Evolutionary conservation across 2,888 invertebrate species (phyloP).

Genomic region (Notocelia uddmanniana): DNA sequence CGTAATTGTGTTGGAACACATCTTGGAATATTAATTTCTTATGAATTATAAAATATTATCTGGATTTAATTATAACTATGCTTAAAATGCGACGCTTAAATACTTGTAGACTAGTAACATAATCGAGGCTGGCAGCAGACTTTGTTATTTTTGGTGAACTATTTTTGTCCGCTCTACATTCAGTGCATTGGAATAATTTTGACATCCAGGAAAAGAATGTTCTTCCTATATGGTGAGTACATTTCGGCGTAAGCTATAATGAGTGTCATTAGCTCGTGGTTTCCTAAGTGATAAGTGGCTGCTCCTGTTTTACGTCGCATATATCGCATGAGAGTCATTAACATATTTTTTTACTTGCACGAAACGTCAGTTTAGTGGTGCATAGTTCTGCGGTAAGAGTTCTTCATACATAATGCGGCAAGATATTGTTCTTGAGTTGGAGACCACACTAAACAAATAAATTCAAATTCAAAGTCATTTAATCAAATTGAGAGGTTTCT

Average conservation of each 20-base stretch:
- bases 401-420: constrained; percentile 37
- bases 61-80: constrained; percentile 41
- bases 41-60: constrained; percentile 48
- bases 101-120: constrained; percentile 28
- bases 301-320: constrained; percentile 33
- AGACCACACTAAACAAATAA: not conserved
- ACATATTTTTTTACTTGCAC: constrained; percentile 63
- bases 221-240: constrained; percentile 77
- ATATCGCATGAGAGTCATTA: constrained; percentile 65
- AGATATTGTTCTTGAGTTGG: constrained; percentile 6
- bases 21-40: constrained; percentile 55
- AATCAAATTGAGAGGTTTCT: not conserved
- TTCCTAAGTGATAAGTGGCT: constrained; percentile 46
- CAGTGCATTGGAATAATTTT: constrained; percentile 80
- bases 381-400: constrained; percentile 41
- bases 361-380: constrained; percentile 51
- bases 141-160: constrained; percentile 82
- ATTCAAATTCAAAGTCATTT: not conserved
- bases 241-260: constrained; percentile 50
- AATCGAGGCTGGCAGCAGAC: constrained; percentile 49
- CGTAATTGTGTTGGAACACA: constrained; percentile 69
- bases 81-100: constrained; percentile 44
- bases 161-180: constrained; percentile 85
- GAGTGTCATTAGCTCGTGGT: constrained; percentile 51
- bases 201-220: constrained; percentile 81